Evolutionary conservation across 2,113 vertebrate species (phyloP), one percentile per base, ranked within the genome.

Genomic region (Fulica atra): DNA sequence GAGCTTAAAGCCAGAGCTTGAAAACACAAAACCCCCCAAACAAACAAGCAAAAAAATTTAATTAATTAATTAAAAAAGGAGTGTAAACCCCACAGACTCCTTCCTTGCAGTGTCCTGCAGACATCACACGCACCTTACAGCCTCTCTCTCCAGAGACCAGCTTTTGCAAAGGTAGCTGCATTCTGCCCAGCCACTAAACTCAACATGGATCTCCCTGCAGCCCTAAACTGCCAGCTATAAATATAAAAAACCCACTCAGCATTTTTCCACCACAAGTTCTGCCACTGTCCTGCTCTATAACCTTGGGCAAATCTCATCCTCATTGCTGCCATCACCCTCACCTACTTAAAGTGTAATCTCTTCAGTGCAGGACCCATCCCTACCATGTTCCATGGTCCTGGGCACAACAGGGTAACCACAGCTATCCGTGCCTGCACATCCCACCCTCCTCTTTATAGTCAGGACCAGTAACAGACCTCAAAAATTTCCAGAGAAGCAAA

Each of bases 181-280:
- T 81, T 92, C 65, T 65, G 79, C 85, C 79, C 61, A 40, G 64
- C 87, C 73, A 57, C 93, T 66, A 20, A 68, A 56, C 80, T 81
- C 86, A 71, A 53, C 5, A 16, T 16, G 72, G 91, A 74, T 72
- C 50, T 86, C 83, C 79, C 87, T 68, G 64, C 48, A 94, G 88
- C 88, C 78, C 85, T 57, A 16, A 94, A 89, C 53, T 84, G 81
- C 89, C 91, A 92, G 81, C 68, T 96, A 65, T 70, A 92, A 96
- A 97, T 92, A 92, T 2, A 87, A 91, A 94, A 94, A 74, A 38
- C 59, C 40, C 70, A 60, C 81, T 96, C 95, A 91, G 95, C 91
- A 59, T 13, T 92, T 93, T 68, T 33, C 63, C 59, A 82, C 78
- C 33, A 42, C 1, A 20, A 57, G 28, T 77, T 94, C 89, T 93